Percentiles rank a stretch among this genome's conserved stretches.
Evolutionary conservation across 2,888 invertebrate species (phyloP).

Genomic region (Ectemnius lituratus): DNA sequence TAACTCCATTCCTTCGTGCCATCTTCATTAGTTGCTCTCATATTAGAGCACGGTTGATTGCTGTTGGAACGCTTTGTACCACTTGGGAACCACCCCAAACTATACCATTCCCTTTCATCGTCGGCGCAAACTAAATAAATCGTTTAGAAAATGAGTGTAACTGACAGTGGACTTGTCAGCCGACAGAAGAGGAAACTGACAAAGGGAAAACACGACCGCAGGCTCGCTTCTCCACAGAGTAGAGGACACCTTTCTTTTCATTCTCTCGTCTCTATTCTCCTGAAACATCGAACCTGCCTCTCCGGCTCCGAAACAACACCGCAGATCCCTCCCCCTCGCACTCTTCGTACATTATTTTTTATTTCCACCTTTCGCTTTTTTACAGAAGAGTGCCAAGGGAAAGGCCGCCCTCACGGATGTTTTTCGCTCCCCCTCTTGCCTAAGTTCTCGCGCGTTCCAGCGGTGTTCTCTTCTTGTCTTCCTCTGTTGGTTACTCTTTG

Average conservation of each 20-base stretch:
- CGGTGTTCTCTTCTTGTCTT: constrained; percentile 35
- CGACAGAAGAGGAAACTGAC: constrained; percentile 24
- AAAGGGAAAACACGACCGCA: constrained; percentile 25
- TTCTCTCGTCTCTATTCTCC: constrained; percentile 48
- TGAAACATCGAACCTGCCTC: constrained; percentile 51
- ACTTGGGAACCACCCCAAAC: no score
- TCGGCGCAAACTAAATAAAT: constrained; percentile 32
- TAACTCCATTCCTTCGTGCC: no score
- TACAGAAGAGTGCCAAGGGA: constrained; percentile 5
- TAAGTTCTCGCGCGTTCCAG: constrained; percentile 6
- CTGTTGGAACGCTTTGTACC: no score
- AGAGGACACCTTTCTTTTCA: constrained; percentile 18
- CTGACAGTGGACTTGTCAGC: constrained; percentile 25
- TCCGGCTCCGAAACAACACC: constrained; percentile 41
- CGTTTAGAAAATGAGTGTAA: constrained; percentile 45
- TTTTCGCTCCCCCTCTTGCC: constrained; percentile 21
- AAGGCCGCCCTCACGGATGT: constrained; percentile 36
- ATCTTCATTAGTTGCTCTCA: no score
- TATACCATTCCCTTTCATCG: not conserved
- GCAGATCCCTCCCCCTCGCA: constrained; percentile 16
- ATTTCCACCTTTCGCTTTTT: constrained; percentile 34
- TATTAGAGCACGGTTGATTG: no score
- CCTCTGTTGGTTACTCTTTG: constrained; percentile 23
- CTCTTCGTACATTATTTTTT: constrained; percentile 49
- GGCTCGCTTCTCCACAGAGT: constrained; percentile 17